phyloP scores from a whole-genome alignment of 2,797 vertebrate species.

The Amblyopsis hoosieri region DNA sequence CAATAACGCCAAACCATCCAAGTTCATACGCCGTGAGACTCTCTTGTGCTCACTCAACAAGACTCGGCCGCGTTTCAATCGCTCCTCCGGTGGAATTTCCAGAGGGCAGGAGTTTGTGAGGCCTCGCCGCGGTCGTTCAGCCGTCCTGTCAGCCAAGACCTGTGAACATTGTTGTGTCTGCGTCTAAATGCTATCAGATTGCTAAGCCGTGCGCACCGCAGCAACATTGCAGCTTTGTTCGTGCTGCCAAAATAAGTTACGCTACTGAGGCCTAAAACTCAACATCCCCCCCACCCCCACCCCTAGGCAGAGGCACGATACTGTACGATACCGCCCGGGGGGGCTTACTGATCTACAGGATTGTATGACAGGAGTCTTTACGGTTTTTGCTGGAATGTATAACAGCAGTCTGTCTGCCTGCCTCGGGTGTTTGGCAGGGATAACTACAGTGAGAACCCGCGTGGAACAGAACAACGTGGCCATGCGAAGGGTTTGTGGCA shows the following conservation, averaged over 20 bases:
- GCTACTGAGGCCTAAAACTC: slow-evolving; percentile 55
- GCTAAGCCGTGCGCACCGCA: slow-evolving; percentile 59
- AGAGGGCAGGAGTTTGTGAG: slow-evolving; percentile 26
- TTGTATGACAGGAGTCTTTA: slow-evolving; percentile 66
- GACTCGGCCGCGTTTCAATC: slow-evolving; percentile 22
- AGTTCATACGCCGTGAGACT: slow-evolving; percentile 12
- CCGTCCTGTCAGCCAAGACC: slow-evolving; percentile 42
- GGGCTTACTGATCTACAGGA: slow-evolving; percentile 60
- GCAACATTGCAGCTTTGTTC: slow-evolving; percentile 54
- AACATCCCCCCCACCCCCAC: slow-evolving; percentile 39
- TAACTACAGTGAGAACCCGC: slow-evolving; percentile 49
- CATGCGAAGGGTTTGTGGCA: slow-evolving; percentile 44
- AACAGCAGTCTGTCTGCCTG: slow-evolving; percentile 60
- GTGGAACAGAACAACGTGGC: slow-evolving; percentile 32
- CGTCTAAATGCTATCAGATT: slow-evolving; percentile 45
- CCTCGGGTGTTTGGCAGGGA: slow-evolving; percentile 48
- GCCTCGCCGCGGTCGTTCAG: slow-evolving; percentile 44
- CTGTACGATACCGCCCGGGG: slow-evolving; percentile 56
- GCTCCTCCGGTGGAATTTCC: slow-evolving; percentile 10
- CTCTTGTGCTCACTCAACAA: slow-evolving; percentile 41
- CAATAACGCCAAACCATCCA: slow-evolving; percentile 31
- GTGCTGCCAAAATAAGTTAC: slow-evolving; percentile 63
- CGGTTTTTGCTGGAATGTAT: slow-evolving; percentile 61
- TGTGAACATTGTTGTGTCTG: slow-evolving; percentile 54
- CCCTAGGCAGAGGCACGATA: slow-evolving; percentile 69